A percentile compares a stretch with the other conserved stretches of the same genome.
phyloP scores from a whole-genome alignment of 2,888 invertebrate species.

The Falcaria lacertinaria region DNA sequence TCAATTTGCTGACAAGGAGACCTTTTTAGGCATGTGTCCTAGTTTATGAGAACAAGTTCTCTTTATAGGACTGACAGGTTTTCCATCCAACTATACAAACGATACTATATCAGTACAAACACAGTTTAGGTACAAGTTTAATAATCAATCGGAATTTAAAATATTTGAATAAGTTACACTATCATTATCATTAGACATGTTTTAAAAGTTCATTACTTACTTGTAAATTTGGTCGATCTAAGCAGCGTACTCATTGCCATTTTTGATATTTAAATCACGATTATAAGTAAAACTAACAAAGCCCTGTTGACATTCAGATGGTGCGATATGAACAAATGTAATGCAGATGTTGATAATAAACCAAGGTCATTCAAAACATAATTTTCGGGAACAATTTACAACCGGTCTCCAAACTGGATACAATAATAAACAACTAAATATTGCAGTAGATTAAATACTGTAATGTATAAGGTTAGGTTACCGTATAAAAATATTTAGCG shows the following conservation, averaged over 20 bases:
- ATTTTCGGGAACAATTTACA: slow-evolving; percentile 9
- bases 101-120: too few relatives aligned
- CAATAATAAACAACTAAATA: too few relatives aligned
- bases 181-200: neutral
- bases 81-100: too few relatives aligned
- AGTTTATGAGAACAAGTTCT: neutral
- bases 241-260: slow-evolving; percentile 55
- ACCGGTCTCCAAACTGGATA: slow-evolving; percentile 22
- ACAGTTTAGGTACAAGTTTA: too few relatives aligned
- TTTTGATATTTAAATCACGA: slow-evolving; percentile 22
- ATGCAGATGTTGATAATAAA: slow-evolving; percentile 44
- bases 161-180: neutral
- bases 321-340: slow-evolving; percentile 24
- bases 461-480: too few relatives aligned
- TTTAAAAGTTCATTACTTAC: slow-evolving; percentile 32
- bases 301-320: slow-evolving; percentile 38
- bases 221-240: slow-evolving; percentile 47
- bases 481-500: too few relatives aligned
- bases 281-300: slow-evolving; percentile 24
- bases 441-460: too few relatives aligned
- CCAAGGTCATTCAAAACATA: slow-evolving; percentile 42
- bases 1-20: too few relatives aligned
- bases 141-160: too few relatives aligned
- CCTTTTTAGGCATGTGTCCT: neutral
- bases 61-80: too few relatives aligned